Base-by-base conservation (phyloP, 2,113 vertebrate species). In the Dascyllus trimaculatus region DNA sequence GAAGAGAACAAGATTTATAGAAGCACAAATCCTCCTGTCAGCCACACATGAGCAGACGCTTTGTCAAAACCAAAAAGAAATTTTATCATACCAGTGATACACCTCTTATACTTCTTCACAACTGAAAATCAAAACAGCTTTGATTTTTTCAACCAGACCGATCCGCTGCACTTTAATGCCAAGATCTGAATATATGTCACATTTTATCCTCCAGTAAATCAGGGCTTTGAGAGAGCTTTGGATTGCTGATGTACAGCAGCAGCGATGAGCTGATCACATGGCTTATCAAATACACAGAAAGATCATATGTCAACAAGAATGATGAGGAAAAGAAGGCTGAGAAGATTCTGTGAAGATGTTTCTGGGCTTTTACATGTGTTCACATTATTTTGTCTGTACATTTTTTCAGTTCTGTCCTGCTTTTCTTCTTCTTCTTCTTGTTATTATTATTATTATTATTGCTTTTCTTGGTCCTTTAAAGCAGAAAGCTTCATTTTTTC, bases 231-330 rank as follows among this genome's bases (percentile, higher is more conserved):
- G 48, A 49, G 17, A 56, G 24, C 19, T 19, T 26, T 71, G 52
- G 21, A 10, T 9, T 43, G 15, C 69, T 56, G 53, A 24, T 45
- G n/a, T 49, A 40, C 62, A 72, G 22, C 4, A 45, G 62, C 15
- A 52, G 35, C 0, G 13, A 74, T 45, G 29, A 59, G 65, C 52
- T 60, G 26, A 81, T 65, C 29, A 60, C n/a, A 58, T 53, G 40
- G 43, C 32, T 63, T 29, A 21, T 61, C 48, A 61, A 54, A 60
- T 24, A 64, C 26, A 45, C 17, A 65, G 2, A 29, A n/a, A 52
- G 43, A 59, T 64, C 18, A 58, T 76, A 54, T 40, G 3, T 32
- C 22, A 75, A n/a, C 21, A 69, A 24, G 21, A 35, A 19, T 21
- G 24, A 56, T 62, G 0, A 67, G 40, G 25, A 5, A 45, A 19